A percentile compares a stretch with the other conserved stretches of the same genome.
Conservation (phyloP, 2,888 invertebrate species). For the Candidula unifasciata region DNA sequence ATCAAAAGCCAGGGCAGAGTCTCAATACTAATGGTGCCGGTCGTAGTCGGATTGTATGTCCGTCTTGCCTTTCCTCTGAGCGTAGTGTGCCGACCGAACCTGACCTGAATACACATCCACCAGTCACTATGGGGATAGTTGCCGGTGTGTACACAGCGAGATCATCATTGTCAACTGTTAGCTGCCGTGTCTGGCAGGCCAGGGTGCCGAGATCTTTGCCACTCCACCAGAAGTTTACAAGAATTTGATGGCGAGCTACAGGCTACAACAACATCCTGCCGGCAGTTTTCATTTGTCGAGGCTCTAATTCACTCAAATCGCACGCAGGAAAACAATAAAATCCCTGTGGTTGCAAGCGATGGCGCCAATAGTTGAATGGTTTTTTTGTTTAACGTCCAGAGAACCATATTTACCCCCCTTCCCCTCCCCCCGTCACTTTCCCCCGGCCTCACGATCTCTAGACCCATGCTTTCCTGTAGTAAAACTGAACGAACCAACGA, state of each 20-base stretch:
- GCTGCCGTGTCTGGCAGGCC: neutral
- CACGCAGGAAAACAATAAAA: constrained; percentile 6
- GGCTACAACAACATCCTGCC: constrained; percentile 27
- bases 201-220: neutral
- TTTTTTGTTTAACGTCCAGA: neutral
- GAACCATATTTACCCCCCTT: neutral
- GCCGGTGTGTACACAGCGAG: neutral
- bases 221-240: neutral
- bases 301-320: neutral
- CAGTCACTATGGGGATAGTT: too few species aligned
- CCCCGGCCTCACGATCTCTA: too few species aligned
- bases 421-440: too few species aligned
- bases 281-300: constrained; percentile 30
- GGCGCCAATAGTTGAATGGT: too few species aligned
- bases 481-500: neutral
- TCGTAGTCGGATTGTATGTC: too few species aligned
- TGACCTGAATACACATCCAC: too few species aligned
- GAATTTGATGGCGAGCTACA: constrained; percentile 25
- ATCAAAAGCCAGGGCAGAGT: too few species aligned
- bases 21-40: too few species aligned
- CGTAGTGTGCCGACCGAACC: too few species aligned
- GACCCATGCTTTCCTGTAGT: neutral
- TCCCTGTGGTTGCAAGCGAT: too few species aligned
- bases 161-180: neutral
- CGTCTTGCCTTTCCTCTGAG: too few species aligned